Evolutionary conservation across 1,140 invertebrate genomes (phyloP).

Genomic region (Magallana ariakensis): DNA sequence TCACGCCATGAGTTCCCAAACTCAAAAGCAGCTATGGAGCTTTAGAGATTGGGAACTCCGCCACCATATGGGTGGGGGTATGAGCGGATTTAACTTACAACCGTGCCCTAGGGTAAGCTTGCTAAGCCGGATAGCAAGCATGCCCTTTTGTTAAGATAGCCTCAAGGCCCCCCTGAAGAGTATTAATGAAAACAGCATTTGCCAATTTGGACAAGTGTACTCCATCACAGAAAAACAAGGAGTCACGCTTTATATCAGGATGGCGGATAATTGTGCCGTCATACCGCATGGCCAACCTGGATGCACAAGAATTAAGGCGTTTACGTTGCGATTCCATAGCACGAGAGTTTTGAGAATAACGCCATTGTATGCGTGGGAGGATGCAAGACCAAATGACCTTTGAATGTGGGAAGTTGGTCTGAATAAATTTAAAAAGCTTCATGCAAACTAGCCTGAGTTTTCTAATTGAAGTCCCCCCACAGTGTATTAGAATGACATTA

Average conservation of each 20-base stretch:
- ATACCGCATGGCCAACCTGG: not conserved
- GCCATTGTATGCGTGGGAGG: not conserved
- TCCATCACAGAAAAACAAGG: not conserved
- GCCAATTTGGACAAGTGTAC: not conserved
- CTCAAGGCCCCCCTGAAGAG: not conserved
- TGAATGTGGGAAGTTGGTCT: not conserved
- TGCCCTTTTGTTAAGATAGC: not conserved
- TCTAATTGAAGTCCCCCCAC: too few relatives aligned
- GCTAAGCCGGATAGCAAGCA: not conserved
- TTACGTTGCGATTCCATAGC: not conserved
- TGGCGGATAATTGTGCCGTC: not conserved
- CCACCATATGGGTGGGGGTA: not conserved
- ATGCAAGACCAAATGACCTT: not conserved
- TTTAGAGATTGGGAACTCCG: not conserved
- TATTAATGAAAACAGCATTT: not conserved
- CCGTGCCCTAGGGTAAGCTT: not conserved
- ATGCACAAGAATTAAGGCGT: not conserved
- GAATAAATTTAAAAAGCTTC: too few relatives aligned
- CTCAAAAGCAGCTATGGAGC: not conserved
- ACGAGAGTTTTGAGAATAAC: not conserved
- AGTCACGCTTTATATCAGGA: not conserved
- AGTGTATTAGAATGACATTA: too few relatives aligned
- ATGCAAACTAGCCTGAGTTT: too few relatives aligned
- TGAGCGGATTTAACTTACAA: not conserved
- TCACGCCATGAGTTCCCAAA: not conserved